A percentile compares a stretch with the other conserved stretches of the same genome.
Evolutionary conservation across 2,888 invertebrate species (phyloP).

Genomic region (Mythimna albipuncta): DNA sequence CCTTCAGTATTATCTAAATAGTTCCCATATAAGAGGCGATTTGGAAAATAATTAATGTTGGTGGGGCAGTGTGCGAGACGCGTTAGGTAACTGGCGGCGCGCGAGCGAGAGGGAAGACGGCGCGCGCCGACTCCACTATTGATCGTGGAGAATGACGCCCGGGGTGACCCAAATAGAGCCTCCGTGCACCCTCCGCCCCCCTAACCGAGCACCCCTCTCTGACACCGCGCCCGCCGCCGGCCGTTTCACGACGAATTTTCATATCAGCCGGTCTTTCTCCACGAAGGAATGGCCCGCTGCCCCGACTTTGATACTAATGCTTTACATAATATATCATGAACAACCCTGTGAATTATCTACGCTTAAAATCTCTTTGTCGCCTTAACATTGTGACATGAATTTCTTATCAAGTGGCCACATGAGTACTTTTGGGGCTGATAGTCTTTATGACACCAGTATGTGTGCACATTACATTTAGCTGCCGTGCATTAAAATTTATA

Average conservation of each 20-base stretch:
- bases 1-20: conserved; percentile 74
- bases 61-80: conserved; percentile 85
- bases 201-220: conserved; percentile 73
- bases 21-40: conserved; percentile 76
- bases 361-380: conserved; percentile 74
- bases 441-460: neutral
- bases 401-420: conserved; percentile 19
- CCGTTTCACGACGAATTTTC: conserved; percentile 88
- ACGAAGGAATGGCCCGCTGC: conserved; percentile 83
- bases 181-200: conserved; percentile 82
- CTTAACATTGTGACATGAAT: conserved; percentile 66
- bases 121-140: conserved; percentile 88
- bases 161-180: conserved; percentile 91
- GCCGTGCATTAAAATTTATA: neutral
- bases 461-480: neutral
- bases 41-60: conserved; percentile 87
- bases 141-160: conserved; percentile 90
- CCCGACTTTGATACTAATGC: conserved; percentile 80
- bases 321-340: conserved; percentile 82
- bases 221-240: conserved; percentile 76
- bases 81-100: conserved; percentile 86
- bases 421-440: conserved; percentile 16
- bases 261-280: conserved; percentile 87
- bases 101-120: conserved; percentile 82
- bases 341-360: conserved; percentile 74